Evolutionary conservation across 1,140 invertebrate genomes (phyloP).

Genomic region (Saccostrea cuccullata): DNA sequence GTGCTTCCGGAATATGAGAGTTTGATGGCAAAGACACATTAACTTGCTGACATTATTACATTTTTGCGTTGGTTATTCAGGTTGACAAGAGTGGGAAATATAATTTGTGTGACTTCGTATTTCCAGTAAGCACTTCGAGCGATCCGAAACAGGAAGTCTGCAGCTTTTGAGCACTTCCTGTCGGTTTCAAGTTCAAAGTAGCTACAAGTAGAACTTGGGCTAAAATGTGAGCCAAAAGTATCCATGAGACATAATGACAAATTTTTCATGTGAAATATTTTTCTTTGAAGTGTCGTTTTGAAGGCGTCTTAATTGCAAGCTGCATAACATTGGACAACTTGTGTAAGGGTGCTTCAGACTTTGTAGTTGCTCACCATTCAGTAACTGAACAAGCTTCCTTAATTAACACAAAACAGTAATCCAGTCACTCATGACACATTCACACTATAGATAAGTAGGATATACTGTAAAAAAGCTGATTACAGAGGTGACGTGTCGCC

Average conservation of each 20-base stretch:
- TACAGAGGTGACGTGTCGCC: neutral
- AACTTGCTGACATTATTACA: slow-evolving; percentile 32
- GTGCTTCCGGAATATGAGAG: slow-evolving; percentile 20
- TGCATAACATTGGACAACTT: slow-evolving; percentile 6
- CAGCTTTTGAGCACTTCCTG: slow-evolving; percentile 3
- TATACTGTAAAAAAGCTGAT: neutral
- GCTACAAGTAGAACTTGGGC: neutral
- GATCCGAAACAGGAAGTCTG: neutral
- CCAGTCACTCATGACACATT: neutral
- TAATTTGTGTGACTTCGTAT: slow-evolving; percentile 36
- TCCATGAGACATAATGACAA: slow-evolving; percentile 16
- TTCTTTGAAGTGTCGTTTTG: slow-evolving; percentile 1
- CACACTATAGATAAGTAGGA: neutral
- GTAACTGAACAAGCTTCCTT: slow-evolving; percentile 4
- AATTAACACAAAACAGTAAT: slow-evolving; percentile 11
- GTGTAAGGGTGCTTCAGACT: neutral
- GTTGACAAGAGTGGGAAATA: slow-evolving; percentile 21
- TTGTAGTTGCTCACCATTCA: neutral
- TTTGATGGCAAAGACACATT: slow-evolving; percentile 18
- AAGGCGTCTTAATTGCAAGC: slow-evolving; percentile 12
- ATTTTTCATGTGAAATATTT: slow-evolving; percentile 12
- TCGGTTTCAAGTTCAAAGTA: slow-evolving; percentile 27
- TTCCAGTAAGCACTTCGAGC: neutral
- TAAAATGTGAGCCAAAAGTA: neutral
- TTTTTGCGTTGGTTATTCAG: neutral